phyloP scores from a whole-genome alignment of 2,113 vertebrate genomes.

The Himantopus leucocephalus region DNA sequence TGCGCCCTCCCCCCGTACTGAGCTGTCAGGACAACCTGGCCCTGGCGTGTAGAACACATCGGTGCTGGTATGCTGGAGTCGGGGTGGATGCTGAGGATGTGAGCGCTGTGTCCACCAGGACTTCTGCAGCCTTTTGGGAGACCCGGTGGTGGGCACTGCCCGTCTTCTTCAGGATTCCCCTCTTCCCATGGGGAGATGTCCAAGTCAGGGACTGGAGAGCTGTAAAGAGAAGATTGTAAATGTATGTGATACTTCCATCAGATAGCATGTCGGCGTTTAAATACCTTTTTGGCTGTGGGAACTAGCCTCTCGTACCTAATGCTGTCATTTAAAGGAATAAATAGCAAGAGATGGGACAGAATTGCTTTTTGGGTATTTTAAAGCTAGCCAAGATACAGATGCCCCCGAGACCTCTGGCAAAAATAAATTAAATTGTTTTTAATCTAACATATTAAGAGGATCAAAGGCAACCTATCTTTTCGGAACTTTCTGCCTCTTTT shows the following conservation, averaged over 20 bases:
- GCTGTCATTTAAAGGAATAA: not conserved
- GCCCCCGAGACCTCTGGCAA: constrained; percentile 29
- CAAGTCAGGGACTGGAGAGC: not conserved
- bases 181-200: not conserved
- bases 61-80: fast-evolving
- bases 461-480: not conserved
- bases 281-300: constrained; percentile 16
- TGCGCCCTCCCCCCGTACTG: too few relatives aligned
- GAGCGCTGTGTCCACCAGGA: not conserved
- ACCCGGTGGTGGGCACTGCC: not conserved
- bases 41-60: not conserved
- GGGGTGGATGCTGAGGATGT: not conserved
- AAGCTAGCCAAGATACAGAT: constrained; percentile 4
- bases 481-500: not conserved
- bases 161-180: not conserved
- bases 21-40: not conserved
- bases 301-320: not conserved
- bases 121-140: not conserved
- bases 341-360: not conserved
- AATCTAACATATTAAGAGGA: not conserved
- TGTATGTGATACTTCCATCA: not conserved
- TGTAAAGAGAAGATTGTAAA: not conserved
- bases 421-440: not conserved
- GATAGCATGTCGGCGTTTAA: not conserved
- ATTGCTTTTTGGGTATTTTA: constrained; percentile 31